Evolutionary conservation across 2,113 vertebrate species (phyloP).

Genomic region (Lagenorhynchus albirostris): DNA sequence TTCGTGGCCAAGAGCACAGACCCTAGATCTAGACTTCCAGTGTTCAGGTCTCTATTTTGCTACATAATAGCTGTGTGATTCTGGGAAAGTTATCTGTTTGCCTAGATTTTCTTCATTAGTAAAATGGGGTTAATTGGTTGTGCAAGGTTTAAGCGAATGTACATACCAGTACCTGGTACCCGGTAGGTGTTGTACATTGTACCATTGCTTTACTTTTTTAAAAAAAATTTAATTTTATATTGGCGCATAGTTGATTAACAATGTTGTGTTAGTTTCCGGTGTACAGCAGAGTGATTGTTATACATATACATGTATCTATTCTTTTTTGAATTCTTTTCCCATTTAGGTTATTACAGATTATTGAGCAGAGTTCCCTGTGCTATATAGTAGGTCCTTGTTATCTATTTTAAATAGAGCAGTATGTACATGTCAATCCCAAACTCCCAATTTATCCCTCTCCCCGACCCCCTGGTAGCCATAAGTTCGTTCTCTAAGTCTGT

Average conservation of each 20-base stretch:
- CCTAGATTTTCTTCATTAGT: not conserved
- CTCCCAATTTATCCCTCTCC: not conserved
- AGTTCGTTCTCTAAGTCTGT: not conserved
- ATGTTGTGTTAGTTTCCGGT: not conserved
- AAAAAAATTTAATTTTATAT: accelerated
- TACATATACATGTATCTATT: not conserved
- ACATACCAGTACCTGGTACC: not conserved
- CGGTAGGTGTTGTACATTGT: not conserved
- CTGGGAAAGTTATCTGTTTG: not conserved
- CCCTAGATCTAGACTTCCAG: too few species aligned
- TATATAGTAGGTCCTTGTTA: not conserved
- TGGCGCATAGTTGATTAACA: not conserved
- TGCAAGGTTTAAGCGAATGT: not conserved
- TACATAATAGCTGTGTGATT: accelerated
- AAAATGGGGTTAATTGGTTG: too few species aligned
- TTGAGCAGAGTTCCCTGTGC: not conserved
- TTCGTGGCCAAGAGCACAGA: not conserved
- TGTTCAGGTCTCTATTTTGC: not conserved
- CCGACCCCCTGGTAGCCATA: not conserved
- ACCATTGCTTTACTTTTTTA: not conserved
- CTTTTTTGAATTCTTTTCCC: not conserved
- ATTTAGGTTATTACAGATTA: not conserved
- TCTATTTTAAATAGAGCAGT: not conserved
- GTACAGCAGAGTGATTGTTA: not conserved
- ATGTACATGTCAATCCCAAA: not conserved